Percentiles rank a stretch among this genome's conserved stretches.
Evolutionary conservation across 2,113 vertebrate species (phyloP).

Genomic region (Columba livia): DNA sequence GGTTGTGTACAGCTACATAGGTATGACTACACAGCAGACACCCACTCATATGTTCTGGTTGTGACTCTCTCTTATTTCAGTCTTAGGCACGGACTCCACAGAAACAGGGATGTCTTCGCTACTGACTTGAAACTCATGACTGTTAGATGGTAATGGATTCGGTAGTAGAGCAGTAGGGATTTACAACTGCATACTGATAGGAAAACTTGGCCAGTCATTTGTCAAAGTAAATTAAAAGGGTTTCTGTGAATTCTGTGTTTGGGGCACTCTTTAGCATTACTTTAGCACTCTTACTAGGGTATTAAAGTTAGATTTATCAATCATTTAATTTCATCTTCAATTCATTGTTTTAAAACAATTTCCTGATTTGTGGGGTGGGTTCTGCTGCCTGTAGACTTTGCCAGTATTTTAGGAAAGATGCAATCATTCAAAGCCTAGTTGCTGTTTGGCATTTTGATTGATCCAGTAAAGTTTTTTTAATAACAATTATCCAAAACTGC

Average conservation of each 20-base stretch:
- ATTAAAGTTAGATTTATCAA: background rate
- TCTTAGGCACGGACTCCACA: background rate
- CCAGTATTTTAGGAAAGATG: background rate
- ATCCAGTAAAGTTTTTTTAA: background rate
- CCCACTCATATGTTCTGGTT: background rate
- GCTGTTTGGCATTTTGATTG: background rate
- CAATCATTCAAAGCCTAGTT: background rate
- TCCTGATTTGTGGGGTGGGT: background rate
- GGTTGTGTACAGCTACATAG: background rate
- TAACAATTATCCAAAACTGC: background rate
- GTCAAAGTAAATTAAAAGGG: background rate
- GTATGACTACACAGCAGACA: background rate
- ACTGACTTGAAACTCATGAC: background rate
- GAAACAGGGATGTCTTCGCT: background rate
- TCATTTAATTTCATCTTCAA: background rate
- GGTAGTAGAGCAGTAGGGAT: background rate
- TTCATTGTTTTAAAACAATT: background rate
- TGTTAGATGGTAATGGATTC: background rate
- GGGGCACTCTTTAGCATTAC: background rate
- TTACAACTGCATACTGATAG: background rate
- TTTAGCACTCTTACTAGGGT: background rate
- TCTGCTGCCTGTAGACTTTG: background rate
- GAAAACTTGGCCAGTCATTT: background rate
- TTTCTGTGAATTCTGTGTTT: background rate
- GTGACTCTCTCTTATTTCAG: background rate